Conservation (phyloP, 92 coral and sea anemone species). For the Micromussa lordhowensis region DNA sequence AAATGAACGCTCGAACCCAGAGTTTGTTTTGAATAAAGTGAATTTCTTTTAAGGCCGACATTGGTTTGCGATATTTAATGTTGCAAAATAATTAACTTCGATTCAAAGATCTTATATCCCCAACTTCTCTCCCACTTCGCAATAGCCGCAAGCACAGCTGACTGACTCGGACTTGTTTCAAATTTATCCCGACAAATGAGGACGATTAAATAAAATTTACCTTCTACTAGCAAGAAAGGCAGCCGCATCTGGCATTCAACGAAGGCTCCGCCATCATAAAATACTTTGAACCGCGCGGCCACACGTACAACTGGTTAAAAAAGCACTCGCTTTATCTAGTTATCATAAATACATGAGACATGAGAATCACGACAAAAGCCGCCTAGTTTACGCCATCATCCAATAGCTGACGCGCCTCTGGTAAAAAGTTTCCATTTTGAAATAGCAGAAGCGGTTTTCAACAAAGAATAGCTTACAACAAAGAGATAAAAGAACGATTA, state of each 20-base stretch:
- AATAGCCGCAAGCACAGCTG: not conserved
- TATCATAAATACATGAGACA: constrained; percentile 5
- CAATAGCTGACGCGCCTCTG: constrained; percentile 9
- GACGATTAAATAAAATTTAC: constrained; percentile 4
- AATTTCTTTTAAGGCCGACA: not conserved
- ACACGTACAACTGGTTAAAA: constrained; percentile 2
- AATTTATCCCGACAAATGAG: not conserved
- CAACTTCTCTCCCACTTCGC: not conserved
- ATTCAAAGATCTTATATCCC: not conserved
- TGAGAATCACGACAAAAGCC: not conserved
- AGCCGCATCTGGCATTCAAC: not conserved
- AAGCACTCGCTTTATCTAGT: not conserved
- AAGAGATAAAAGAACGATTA: not conserved
- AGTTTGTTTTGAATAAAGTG: not conserved
- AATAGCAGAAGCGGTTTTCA: not conserved
- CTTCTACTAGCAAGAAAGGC: not conserved
- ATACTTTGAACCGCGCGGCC: not conserved
- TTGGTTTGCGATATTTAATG: not conserved
- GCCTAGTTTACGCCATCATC: not conserved
- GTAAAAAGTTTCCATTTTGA: not conserved
- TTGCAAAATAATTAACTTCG: not conserved
- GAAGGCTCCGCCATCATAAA: not conserved
- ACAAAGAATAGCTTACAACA: not conserved
- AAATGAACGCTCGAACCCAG: not conserved
- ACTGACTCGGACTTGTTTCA: not conserved